A percentile compares a stretch with the other conserved stretches of the same genome.
Evolutionary conservation across 1,140 invertebrate genomes (phyloP).

Genomic region (Bombyx mandarina): DNA sequence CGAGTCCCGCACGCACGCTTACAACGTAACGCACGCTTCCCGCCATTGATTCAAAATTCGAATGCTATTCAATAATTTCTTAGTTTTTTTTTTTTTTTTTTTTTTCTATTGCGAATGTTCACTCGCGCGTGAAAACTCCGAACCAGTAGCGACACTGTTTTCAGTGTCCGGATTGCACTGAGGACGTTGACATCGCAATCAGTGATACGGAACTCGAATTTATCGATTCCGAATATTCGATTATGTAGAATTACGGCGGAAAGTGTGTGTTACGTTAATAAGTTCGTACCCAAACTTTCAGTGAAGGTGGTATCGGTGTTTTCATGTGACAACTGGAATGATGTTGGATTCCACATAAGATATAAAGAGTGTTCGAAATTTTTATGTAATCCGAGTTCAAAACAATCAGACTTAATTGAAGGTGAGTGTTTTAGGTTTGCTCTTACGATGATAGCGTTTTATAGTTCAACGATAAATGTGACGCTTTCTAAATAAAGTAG

Average conservation of each 20-base stretch:
- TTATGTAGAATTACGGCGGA: constrained; percentile 46
- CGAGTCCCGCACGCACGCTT: constrained; percentile 38
- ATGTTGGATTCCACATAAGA: constrained; percentile 61
- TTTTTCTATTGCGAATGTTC: constrained; percentile 41
- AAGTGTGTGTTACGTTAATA: constrained; percentile 39
- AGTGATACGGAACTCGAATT: constrained; percentile 37
- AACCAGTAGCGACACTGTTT: constrained; percentile 41
- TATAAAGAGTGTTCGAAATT: constrained; percentile 38
- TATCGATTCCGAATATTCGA: constrained; percentile 29
- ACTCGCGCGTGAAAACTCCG: constrained; percentile 43
- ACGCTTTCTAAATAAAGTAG: constrained; percentile 66
- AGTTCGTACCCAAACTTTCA: constrained; percentile 37
- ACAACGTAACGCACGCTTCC: constrained; percentile 54
- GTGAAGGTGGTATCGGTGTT: constrained; percentile 53
- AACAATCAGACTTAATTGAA: constrained; percentile 18
- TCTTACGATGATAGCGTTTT: constrained; percentile 32
- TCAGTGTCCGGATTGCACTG: constrained; percentile 53
- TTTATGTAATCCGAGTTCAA: constrained; percentile 17
- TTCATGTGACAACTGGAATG: constrained; percentile 49
- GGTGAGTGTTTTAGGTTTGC: constrained; percentile 22
- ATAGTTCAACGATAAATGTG: constrained; percentile 45
- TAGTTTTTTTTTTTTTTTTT: constrained; percentile 20
- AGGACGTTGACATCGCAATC: constrained; percentile 49
- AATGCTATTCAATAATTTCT: constrained; percentile 28
- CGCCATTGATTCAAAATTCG: constrained; percentile 59